Percentiles rank a stretch among this genome's conserved stretches.
These are phyloP conservation scores for Eurystomus glaucurus DNA, from an alignment of 2,797 vertebrate species.

Conservation along the genomic window DNA sequence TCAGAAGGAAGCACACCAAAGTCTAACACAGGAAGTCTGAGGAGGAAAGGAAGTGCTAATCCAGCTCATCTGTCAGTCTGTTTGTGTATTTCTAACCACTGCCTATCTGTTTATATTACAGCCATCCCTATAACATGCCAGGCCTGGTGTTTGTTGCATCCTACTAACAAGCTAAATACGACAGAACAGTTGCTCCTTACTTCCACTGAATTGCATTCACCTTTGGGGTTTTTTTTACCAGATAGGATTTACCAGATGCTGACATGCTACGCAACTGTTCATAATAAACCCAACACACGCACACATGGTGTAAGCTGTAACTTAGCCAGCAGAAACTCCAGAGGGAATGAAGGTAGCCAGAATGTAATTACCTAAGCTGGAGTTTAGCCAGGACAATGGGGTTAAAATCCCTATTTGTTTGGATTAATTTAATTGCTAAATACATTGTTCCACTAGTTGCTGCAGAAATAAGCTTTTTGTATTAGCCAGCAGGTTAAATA, in stretches of 20 bases:
- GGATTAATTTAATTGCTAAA: conserved; percentile 64
- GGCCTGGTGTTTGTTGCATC: neutral
- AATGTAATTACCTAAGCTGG: conserved; percentile 27
- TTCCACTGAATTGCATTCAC: neutral
- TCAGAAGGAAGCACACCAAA: neutral
- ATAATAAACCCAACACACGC: neutral
- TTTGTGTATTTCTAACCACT: neutral
- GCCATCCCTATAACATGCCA: neutral
- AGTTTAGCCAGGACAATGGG: conserved; percentile 29
- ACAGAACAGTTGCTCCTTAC: neutral
- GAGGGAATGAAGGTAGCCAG: conserved; percentile 26
- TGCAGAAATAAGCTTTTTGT: conserved; percentile 48
- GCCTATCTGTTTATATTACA: neutral
- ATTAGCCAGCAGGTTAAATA: conserved; percentile 64
- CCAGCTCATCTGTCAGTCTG: neutral
- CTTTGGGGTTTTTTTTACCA: neutral
- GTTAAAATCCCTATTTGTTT: conserved; percentile 50
- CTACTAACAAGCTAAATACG: neutral
- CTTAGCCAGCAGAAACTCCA: conserved; percentile 24
- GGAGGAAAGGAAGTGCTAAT: neutral
- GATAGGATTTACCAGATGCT: conserved; percentile 27
- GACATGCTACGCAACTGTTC: neutral
- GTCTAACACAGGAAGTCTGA: neutral
- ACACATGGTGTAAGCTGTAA: fast-evolving
- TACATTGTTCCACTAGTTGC: conserved; percentile 25